phyloP scores from a whole-genome alignment of 2,113 vertebrate species.

The Rutilus rutilus region DNA sequence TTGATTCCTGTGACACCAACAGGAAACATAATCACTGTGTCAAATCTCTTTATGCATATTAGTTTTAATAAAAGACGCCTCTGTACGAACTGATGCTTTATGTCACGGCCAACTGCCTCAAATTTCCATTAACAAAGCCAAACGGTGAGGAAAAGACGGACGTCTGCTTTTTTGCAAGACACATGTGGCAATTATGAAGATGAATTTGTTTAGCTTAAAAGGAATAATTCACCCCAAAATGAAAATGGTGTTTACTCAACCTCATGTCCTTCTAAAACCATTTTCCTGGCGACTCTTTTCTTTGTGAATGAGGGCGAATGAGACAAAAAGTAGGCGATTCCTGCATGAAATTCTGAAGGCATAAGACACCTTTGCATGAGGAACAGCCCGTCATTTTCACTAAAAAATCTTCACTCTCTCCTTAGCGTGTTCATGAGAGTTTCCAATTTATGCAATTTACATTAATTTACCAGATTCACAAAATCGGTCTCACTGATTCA shows the following conservation, averaged over 20 bases:
- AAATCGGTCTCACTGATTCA: not conserved
- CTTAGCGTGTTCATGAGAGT: not conserved
- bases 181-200: constrained; percentile 19
- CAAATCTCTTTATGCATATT: constrained; percentile 32
- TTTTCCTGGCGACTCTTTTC: not conserved
- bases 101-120: constrained; percentile 35
- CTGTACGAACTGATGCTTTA: constrained; percentile 47
- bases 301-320: not conserved
- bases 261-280: not conserved
- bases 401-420: not conserved
- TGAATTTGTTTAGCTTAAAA: constrained; percentile 14
- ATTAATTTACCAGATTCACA: not conserved
- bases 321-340: not conserved
- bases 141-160: constrained; percentile 26
- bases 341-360: not conserved
- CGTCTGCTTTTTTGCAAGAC: constrained; percentile 16
- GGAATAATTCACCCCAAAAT: constrained; percentile 3
- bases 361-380: not conserved
- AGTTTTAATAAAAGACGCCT: constrained; percentile 42
- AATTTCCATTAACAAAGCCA: constrained; percentile 31
- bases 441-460: not conserved
- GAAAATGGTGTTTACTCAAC: not conserved
- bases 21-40: constrained; percentile 50
- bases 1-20: constrained; percentile 41
- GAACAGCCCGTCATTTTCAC: not conserved